A percentile compares a stretch with the other conserved stretches of the same genome.
Evolutionary conservation across 2,113 vertebrate species (phyloP).

Genomic region (Clarias gariepinus): DNA sequence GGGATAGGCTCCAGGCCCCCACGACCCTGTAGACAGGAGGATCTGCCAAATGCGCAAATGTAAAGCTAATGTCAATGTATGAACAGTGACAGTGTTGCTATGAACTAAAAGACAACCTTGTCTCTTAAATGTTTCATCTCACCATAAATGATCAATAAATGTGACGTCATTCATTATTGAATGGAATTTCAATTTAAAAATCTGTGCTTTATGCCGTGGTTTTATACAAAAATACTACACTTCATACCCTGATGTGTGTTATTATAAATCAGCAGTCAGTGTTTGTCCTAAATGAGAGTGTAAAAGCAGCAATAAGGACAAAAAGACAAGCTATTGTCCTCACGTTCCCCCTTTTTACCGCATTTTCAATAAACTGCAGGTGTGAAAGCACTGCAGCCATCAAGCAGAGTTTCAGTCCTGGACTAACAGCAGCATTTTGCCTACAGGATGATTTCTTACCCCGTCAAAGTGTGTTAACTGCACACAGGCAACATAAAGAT

Average conservation of each 20-base stretch:
- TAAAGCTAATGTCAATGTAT: no score
- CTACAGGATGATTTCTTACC: constrained; percentile 1
- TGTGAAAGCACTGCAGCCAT: not conserved
- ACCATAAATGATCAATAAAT: not conserved
- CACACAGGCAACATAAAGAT: not conserved
- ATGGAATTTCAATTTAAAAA: no score
- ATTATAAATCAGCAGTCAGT: not conserved
- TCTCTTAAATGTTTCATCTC: not conserved
- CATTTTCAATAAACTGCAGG: not conserved
- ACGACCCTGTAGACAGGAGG: no score
- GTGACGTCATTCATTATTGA: not conserved
- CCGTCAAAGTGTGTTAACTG: constrained; percentile 1
- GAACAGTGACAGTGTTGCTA: not conserved
- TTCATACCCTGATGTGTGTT: not conserved
- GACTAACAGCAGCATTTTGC: not conserved
- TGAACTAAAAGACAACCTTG: not conserved
- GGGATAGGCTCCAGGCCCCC: no score
- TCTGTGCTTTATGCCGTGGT: not conserved
- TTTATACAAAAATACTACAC: no score
- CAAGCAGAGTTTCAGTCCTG: not conserved
- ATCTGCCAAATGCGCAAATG: no score
- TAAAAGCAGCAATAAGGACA: not conserved
- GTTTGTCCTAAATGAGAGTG: not conserved
- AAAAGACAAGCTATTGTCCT: not conserved
- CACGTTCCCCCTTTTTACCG: not conserved